Conservation (phyloP, 2,113 vertebrate genomes). For the Barnardius zonarius region DNA sequence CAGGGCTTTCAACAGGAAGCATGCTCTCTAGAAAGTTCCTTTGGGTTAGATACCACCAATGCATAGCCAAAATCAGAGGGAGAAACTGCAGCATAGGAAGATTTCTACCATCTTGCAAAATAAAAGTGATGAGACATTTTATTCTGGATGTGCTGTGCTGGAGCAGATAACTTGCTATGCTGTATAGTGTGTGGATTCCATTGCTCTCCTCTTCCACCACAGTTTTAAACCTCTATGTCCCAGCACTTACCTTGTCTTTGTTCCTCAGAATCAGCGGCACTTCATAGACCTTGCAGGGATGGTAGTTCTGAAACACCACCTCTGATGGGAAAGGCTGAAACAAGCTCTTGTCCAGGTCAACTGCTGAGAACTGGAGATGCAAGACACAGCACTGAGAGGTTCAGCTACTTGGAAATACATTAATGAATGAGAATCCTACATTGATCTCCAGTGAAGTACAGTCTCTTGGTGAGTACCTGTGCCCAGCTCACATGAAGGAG, state of each 20-base stretch:
- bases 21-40: neutral
- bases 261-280: constrained; percentile 79
- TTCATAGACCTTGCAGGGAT: constrained; percentile 74
- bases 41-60: neutral
- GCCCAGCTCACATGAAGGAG: neutral
- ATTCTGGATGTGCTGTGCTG: too few relatives aligned
- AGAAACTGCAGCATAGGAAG: neutral
- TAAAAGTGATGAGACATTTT: neutral
- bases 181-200: neutral
- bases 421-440: neutral
- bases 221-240: neutral
- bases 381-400: neutral
- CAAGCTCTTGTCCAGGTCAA: constrained; percentile 71
- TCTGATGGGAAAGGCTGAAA: constrained; percentile 85
- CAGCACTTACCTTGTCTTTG: constrained; percentile 76
- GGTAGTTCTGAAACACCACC: constrained; percentile 83
- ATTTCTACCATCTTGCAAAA: neutral
- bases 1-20: neutral
- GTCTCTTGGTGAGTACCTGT: neutral
- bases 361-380: constrained; percentile 68
- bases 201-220: neutral
- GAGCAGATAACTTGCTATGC: neutral
- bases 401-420: neutral
- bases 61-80: neutral
- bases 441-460: neutral